Evolutionary conservation across 2,888 invertebrate genomes (phyloP).

Genomic region (Xylophagus ater): DNA sequence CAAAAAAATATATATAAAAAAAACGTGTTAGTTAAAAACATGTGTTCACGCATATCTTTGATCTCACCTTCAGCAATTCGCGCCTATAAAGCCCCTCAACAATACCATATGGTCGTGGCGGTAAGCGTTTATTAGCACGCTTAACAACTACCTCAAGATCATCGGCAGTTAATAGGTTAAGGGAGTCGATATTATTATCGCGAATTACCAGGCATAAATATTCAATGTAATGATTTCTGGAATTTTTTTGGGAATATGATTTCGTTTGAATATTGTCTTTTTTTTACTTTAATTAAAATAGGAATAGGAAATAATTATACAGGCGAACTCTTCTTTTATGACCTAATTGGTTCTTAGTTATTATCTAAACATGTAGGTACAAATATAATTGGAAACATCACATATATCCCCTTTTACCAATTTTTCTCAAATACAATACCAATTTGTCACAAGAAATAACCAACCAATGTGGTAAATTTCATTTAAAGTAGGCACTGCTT

Average conservation of each 20-base stretch:
- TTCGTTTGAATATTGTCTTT: neutral
- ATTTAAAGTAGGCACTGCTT: too few relatives aligned
- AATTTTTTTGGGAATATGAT: slow-evolving; percentile 23
- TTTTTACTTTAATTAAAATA: neutral
- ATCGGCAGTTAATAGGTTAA: slow-evolving; percentile 62
- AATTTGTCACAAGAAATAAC: too few relatives aligned
- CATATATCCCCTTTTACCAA: too few relatives aligned
- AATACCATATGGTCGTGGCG: slow-evolving; percentile 65
- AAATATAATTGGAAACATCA: too few relatives aligned
- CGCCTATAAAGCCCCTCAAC: slow-evolving; percentile 53
- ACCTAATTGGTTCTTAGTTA: too few relatives aligned
- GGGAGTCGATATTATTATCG: slow-evolving; percentile 59
- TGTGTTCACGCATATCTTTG: slow-evolving; percentile 2
- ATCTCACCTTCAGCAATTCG: slow-evolving; percentile 50
- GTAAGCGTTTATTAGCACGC: slow-evolving; percentile 59
- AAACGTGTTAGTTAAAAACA: slow-evolving; percentile 7
- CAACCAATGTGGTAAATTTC: too few relatives aligned
- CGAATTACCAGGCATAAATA: slow-evolving; percentile 72
- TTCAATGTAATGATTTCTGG: slow-evolving; percentile 83
- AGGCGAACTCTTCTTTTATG: too few relatives aligned
- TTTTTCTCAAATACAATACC: too few relatives aligned
- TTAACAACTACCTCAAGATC: slow-evolving; percentile 73
- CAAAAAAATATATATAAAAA: slow-evolving; percentile 11
- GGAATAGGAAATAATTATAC: too few relatives aligned
- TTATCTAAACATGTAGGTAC: too few relatives aligned